Evolutionary conservation across 2,797 vertebrate species (phyloP).

Genomic region (Mus caroli): DNA sequence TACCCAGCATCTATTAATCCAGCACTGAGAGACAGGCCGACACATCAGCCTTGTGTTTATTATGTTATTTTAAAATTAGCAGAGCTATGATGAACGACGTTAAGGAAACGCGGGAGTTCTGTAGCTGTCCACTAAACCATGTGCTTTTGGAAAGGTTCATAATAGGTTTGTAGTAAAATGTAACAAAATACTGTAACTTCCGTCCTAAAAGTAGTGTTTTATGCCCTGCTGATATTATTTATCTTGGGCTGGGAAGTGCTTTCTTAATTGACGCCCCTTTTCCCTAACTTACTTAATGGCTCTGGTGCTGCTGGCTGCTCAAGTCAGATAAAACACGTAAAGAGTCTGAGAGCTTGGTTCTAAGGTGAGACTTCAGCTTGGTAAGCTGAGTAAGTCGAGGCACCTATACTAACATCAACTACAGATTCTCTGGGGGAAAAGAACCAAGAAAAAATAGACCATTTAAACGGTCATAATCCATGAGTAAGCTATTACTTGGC

Average conservation of each 20-base stretch:
- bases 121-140: conserved; percentile 54
- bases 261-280: not conserved
- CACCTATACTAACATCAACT: conserved; percentile 67
- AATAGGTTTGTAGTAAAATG: conserved; percentile 9
- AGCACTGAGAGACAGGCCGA: conserved; percentile 42
- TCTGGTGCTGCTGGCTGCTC: conserved; percentile 30
- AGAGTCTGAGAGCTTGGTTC: conserved; percentile 22
- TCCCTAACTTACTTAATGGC: not conserved
- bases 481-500: conserved; percentile 77
- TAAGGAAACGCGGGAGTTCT: conserved; percentile 29
- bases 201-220: conserved; percentile 25
- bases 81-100: conserved; percentile 19
- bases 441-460: not conserved
- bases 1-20: conserved; percentile 36
- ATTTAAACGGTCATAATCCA: conserved; percentile 73
- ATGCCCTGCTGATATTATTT: conserved; percentile 8
- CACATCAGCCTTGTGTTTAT: conserved; percentile 4
- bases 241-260: not conserved
- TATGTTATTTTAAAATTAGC: conserved; percentile 62
- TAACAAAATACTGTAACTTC: conserved; percentile 53
- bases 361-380: conserved; percentile 21
- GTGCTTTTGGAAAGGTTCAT: conserved; percentile 50
- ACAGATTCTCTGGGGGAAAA: not conserved
- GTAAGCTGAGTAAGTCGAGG: not conserved
- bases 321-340: conserved; percentile 39